Conservation (phyloP, 2,113 vertebrate species). For the Aphelocoma coerulescens region DNA sequence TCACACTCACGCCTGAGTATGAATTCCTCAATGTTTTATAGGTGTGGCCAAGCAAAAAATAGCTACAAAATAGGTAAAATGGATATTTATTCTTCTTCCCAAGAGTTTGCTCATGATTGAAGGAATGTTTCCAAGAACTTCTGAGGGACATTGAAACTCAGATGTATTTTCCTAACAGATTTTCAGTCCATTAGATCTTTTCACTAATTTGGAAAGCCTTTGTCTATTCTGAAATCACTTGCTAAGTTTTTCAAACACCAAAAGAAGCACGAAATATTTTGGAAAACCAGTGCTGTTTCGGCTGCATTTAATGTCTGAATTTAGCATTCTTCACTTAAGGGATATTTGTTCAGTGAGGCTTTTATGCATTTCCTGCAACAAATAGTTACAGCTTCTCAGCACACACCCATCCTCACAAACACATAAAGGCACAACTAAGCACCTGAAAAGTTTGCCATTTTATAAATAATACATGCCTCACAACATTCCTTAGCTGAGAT, state of each 20-base stretch:
- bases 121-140: background rate
- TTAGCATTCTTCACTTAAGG: background rate
- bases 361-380: background rate
- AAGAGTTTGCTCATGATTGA: background rate
- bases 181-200: background rate
- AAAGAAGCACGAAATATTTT: background rate
- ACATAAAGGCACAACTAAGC: background rate
- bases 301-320: background rate
- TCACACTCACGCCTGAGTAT: rapidly evolving
- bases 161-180: background rate
- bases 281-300: background rate
- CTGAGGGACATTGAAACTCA: background rate
- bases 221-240: background rate
- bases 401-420: background rate
- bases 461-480: background rate
- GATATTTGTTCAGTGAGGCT: background rate
- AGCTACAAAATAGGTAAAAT: background rate
- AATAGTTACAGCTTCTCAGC: background rate
- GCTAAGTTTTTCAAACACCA: background rate
- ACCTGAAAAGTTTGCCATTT: background rate
- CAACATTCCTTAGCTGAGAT: background rate
- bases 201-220: background rate
- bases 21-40: background rate
- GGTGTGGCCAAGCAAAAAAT: background rate
- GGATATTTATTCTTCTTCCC: background rate